Conservation (phyloP, 1,140 invertebrate genomes). For the Lepidostoma basale region DNA sequence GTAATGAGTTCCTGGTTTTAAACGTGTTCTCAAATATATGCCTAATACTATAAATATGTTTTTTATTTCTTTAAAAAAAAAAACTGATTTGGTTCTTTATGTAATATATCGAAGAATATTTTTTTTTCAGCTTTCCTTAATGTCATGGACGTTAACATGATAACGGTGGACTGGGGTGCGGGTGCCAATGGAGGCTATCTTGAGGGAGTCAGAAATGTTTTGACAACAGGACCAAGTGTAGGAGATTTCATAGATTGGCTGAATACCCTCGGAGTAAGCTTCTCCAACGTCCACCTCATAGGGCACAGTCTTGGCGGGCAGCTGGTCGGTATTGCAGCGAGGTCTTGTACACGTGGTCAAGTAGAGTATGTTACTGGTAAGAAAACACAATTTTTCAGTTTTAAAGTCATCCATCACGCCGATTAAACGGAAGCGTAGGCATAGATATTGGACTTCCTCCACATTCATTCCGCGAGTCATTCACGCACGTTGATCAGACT, state of each 20-base stretch:
- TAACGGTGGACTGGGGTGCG: conserved; percentile 62
- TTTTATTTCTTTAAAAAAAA: too few relatives aligned
- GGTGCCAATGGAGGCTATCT: conserved; percentile 48
- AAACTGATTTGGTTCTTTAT: too few relatives aligned
- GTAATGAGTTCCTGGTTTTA: too few relatives aligned
- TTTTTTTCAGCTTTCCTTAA: conserved; percentile 54
- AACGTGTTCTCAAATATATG: too few relatives aligned
- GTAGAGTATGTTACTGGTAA: conserved; percentile 49
- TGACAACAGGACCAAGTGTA: neutral
- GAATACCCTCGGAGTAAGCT: conserved; percentile 1
- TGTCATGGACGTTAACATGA: conserved; percentile 60
- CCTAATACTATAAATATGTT: too few relatives aligned
- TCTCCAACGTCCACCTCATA: conserved; percentile 17
- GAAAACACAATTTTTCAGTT: neutral
- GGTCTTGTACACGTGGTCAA: conserved; percentile 21
- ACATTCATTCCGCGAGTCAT: too few relatives aligned
- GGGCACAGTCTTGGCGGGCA: conserved; percentile 42
- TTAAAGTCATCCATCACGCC: too few relatives aligned
- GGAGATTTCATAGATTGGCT: conserved; percentile 27
- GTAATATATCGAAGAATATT: too few relatives aligned
- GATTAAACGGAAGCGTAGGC: too few relatives aligned
- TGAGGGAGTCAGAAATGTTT: neutral
- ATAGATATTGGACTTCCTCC: too few relatives aligned
- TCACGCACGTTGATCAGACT: too few relatives aligned
- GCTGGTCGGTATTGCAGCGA: conserved; percentile 39